Evolutionary conservation across 2,113 vertebrate genomes (phyloP), one percentile per base, ranked within the genome.

Genomic region (Sorex fumeus): DNA sequence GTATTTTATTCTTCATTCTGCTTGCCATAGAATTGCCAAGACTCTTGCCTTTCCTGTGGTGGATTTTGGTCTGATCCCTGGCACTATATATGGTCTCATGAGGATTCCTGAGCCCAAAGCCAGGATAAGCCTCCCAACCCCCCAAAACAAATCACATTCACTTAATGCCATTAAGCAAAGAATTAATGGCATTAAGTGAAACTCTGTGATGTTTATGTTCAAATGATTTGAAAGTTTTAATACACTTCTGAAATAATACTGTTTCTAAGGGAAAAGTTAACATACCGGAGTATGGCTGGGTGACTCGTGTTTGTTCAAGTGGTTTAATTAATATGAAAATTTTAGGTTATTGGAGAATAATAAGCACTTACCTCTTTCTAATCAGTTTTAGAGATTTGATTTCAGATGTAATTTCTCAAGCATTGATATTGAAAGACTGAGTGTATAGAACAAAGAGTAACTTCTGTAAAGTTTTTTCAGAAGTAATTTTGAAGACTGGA

Each of bases 281-380:
- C 62, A 12, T 71, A 32, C 19, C 84, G 34, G 30, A 88, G 2
- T 50, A 36, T 78, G 71, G 66, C 28, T 81, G 8, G 25, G 80
- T 84, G 16, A 50, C 30, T 94, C 71, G 40, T 78, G 13, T 93
- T 90, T 93, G 90, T 62, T 76, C 62, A 87, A 50, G 32, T 93
- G 81, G 43, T 84, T 93, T 93, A 87, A 77, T 94, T 86, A 85
- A 67, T 75, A 62, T 23, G 57, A 57, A 78, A 93, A 89, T 18
- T 69, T 91, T n/a, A 53, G 10, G 74, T 74, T 70, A 3, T 70
- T 78, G 3, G n/a, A 91, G 64, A 86, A 80, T 36, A 30, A 82
- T 9, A 78, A 84, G 28, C 19, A 70, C 36, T 90, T 81, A 21
- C 25, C 5, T 84, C 47, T 72, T 91, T 93, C 70, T 28, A 94